These are phyloP conservation scores for Nasonovia ribisnigri DNA, from an alignment of 2,888 invertebrate species.

Conservation along the genomic window DNA sequence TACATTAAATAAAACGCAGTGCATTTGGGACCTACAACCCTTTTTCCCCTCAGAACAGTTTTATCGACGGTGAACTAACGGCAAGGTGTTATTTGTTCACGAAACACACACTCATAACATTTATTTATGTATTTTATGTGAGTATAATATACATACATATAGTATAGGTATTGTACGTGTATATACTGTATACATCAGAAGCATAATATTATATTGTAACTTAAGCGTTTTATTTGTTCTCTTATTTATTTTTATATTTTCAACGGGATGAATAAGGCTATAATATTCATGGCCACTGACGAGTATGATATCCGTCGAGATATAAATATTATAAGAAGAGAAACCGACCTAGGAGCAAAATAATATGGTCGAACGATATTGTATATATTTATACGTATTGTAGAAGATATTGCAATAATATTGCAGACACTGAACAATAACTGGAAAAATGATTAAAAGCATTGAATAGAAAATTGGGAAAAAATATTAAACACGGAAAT, in stretches of 20 bases:
- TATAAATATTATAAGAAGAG: neutral
- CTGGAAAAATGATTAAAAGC: neutral
- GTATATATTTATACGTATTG: neutral
- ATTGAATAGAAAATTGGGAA: too few relatives aligned
- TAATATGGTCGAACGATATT: neutral
- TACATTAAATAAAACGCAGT: constrained; percentile 1
- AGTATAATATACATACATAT: neutral
- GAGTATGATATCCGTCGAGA: neutral
- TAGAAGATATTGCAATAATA: neutral
- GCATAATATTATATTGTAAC: neutral
- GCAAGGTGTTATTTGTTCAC: neutral
- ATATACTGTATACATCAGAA: neutral
- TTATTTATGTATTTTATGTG: neutral
- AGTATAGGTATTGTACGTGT: neutral
- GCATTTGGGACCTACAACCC: neutral
- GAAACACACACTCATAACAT: neutral
- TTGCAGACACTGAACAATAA: neutral
- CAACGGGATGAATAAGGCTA: neutral
- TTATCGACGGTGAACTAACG: neutral
- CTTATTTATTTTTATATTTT: neutral
- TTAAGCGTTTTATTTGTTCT: neutral
- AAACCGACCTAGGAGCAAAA: neutral
- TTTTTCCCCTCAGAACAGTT: neutral
- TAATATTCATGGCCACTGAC: neutral
- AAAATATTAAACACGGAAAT: too few relatives aligned